A percentile compares a stretch with the other conserved stretches of the same genome.
These are phyloP conservation scores for Gobius niger DNA, from an alignment of 2,113 vertebrate species.

Conservation along the genomic window DNA sequence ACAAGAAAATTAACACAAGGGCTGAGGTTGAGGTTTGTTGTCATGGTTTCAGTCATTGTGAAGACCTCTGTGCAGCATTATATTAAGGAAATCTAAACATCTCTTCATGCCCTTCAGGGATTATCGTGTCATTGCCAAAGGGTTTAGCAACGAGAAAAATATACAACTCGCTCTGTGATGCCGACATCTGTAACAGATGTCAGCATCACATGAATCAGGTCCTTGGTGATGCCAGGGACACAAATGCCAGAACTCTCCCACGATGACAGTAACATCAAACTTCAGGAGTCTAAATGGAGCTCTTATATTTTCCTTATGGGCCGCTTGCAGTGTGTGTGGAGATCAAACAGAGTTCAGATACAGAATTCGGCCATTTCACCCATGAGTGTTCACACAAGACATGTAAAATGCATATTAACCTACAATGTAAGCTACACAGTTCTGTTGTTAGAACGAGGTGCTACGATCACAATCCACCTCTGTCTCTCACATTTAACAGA, in stretches of 20 bases:
- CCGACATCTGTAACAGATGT: neutral
- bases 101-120: neutral
- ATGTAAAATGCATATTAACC: too few relatives aligned
- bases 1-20: neutral
- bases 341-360: neutral
- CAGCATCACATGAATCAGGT: conserved; percentile 6
- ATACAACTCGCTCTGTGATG: neutral
- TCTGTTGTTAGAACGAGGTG: too few relatives aligned
- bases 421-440: too few relatives aligned
- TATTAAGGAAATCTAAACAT: neutral
- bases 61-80: too few relatives aligned
- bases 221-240: conserved; percentile 12
- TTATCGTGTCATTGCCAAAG: neutral
- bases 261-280: conserved; percentile 49
- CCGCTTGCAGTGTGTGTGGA: neutral
- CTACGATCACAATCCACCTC: too few relatives aligned
- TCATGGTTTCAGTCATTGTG: too few relatives aligned
- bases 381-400: too few relatives aligned
- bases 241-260: conserved; percentile 18
- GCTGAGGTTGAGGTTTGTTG: too few relatives aligned
- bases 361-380: neutral
- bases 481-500: too few relatives aligned
- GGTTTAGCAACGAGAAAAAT: neutral
- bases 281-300: conserved; percentile 47
- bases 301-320: neutral